Conservation (phyloP, 2,888 invertebrate genomes). For the Dione juno region DNA sequence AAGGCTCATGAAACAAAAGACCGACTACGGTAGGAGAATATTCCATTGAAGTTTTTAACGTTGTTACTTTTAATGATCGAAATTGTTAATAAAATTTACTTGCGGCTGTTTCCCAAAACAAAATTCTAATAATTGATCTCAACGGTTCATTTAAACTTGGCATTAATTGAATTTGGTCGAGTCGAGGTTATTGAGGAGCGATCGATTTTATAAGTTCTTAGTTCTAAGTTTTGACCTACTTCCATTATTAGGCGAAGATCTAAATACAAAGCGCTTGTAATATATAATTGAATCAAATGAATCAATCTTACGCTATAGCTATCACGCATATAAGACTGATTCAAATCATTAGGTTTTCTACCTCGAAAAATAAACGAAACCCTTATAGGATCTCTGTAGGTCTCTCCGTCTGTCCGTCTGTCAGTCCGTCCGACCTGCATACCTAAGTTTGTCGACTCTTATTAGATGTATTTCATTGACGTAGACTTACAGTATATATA, state of each 20-base stretch:
- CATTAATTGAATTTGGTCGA: constrained; percentile 21
- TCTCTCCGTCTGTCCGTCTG: too few relatives aligned
- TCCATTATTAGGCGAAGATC: background rate
- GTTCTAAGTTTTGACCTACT: constrained; percentile 4
- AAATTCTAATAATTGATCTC: constrained; percentile 13
- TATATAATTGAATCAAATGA: background rate
- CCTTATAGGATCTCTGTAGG: too few relatives aligned
- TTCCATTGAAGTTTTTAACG: background rate
- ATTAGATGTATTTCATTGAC: too few relatives aligned
- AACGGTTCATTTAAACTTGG: constrained; percentile 14
- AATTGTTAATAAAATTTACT: constrained; percentile 17
- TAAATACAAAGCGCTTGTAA: background rate
- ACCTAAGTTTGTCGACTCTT: too few relatives aligned
- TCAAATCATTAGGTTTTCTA: too few relatives aligned
- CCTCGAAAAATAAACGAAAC: too few relatives aligned
- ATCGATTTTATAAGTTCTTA: constrained; percentile 23
- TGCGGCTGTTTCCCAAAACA: constrained; percentile 14
- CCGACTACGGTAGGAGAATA: background rate
- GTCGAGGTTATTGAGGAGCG: constrained; percentile 7
- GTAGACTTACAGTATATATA: too few relatives aligned
- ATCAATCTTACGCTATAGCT: too few relatives aligned
- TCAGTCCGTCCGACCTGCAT: too few relatives aligned
- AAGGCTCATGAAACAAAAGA: background rate
- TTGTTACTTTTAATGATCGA: constrained; percentile 5
- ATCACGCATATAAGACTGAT: too few relatives aligned